Percentiles rank a stretch among this genome's conserved stretches.
Conservation (phyloP, 2,888 invertebrate genomes). For the Thera obeliscata region DNA sequence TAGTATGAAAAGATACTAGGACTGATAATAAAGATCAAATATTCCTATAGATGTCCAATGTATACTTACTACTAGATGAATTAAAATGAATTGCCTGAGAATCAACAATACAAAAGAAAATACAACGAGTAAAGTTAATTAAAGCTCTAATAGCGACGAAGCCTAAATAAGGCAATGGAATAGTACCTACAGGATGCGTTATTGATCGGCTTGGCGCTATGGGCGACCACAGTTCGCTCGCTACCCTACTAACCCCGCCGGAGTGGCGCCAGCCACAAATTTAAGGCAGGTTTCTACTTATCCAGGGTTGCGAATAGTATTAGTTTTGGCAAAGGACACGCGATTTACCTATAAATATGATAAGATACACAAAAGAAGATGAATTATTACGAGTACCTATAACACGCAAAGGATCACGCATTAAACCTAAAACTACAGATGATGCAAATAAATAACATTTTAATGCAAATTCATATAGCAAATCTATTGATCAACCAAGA, state of each 20-base stretch:
- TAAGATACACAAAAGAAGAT: neutral
- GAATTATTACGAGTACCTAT: too few relatives aligned
- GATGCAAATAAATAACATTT: too few relatives aligned
- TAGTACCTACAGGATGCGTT: constrained; percentile 51
- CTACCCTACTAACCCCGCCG: constrained; percentile 72
- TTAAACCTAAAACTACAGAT: too few relatives aligned
- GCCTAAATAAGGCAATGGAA: neutral
- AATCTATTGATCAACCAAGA: too few relatives aligned
- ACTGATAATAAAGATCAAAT: too few relatives aligned
- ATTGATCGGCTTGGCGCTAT: constrained; percentile 56
- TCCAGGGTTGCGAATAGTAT: constrained; percentile 13
- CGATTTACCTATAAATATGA: neutral
- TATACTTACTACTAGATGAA: neutral
- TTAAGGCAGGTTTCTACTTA: neutral
- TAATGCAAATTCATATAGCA: too few relatives aligned
- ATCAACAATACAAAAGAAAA: neutral
- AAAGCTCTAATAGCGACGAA: neutral
- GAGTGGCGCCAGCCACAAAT: constrained; percentile 30
- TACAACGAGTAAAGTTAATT: neutral
- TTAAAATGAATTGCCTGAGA: neutral
- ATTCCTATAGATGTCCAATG: too few relatives aligned
- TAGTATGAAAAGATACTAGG: too few relatives aligned
- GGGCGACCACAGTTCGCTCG: constrained; percentile 50
- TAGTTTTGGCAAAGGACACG: neutral
- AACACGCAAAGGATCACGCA: too few relatives aligned